Evolutionary conservation across 1,140 invertebrate genomes (phyloP).

Genomic region (Drosophila santomea): DNA sequence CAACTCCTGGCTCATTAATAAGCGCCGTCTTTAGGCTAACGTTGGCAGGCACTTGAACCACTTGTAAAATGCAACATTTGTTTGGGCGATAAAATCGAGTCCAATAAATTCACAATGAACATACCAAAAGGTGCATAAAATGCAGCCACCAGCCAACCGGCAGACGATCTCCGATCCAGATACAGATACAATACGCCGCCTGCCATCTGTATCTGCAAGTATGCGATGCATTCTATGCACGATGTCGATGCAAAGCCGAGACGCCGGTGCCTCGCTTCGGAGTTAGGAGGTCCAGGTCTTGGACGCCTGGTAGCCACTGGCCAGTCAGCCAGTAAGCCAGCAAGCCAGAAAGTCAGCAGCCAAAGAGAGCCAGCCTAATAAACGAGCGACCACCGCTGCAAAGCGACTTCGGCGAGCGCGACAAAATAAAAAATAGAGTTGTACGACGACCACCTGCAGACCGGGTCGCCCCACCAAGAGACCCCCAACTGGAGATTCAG

Average conservation of each 20-base stretch:
- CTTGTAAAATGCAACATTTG: constrained; percentile 84
- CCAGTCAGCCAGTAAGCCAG: neutral
- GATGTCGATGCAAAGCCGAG: constrained; percentile 30
- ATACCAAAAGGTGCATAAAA: constrained; percentile 82
- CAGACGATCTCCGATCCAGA: constrained; percentile 71
- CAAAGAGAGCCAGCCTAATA: constrained; percentile 38
- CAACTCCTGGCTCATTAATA: constrained; percentile 71
- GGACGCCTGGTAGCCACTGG: constrained; percentile 39
- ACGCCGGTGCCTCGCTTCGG: constrained; percentile 9
- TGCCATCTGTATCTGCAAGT: constrained; percentile 65
- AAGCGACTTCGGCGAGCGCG: constrained; percentile 73
- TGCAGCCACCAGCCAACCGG: constrained; percentile 49
- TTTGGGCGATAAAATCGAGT: constrained; percentile 83
- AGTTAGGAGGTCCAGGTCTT: constrained; percentile 39
- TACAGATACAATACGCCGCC: constrained; percentile 47
- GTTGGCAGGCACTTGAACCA: constrained; percentile 75
- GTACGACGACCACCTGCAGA: constrained; percentile 81
- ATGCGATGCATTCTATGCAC: constrained; percentile 68
- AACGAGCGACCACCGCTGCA: constrained; percentile 69
- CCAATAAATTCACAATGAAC: constrained; percentile 84
- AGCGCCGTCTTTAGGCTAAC: constrained; percentile 76
- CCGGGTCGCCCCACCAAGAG: constrained; percentile 42
- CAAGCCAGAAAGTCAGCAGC: too few species aligned
- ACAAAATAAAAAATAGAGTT: constrained; percentile 83
- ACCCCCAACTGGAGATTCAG: constrained; percentile 31